Evolutionary conservation across 1,140 invertebrate genomes (phyloP), one percentile per base, ranked within the genome.

Genomic region (Dreissena rostriformis): DNA sequence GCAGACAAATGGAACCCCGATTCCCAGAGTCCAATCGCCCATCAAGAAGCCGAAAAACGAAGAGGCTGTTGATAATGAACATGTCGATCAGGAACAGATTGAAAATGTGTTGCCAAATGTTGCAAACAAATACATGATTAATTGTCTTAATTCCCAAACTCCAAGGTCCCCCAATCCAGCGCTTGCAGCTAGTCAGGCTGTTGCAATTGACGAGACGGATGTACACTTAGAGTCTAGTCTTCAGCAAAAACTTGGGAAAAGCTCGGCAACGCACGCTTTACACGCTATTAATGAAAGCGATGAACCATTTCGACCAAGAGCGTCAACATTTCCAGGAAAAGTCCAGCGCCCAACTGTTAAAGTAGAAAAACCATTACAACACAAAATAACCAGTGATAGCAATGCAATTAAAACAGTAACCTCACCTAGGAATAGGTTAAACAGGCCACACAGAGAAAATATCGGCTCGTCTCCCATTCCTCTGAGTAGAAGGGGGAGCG

Each of bases 251-350:
- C 61, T 19, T n/a, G 53, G 61, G 49, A 76, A 76, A 17, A 12
- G 26, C 51, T 57, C 67, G 24, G 55, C 57, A 6, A 52, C 53
- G 24, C 49, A 81, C 26, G 52, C 79, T 12, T n/a, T 53, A 22
- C 49, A 81, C 26, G 52, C 79, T 12, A 15, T 53, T 12, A 51
- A 61, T 19, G 12, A 12, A 6, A 28, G 14, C 1, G 68, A 81
- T 1, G 79, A 73, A 15, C 26, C n/a, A 17, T 81, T 81, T 39
- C 68, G 79, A 22, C 53, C 53, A 57, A 68, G 79, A n/a, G 79
- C 79, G 8, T 73, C 79, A 65, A 81, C 79, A 63, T 81, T 81
- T 52, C 79, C 79, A 8, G 79, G 79, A 63, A 81, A 81, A 28
- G 14, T 73, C 51, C 52, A 73, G 19, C 53, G 70, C 26, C 79